Conservation (phyloP, 2,888 invertebrate species). For the Acronicta psi region DNA sequence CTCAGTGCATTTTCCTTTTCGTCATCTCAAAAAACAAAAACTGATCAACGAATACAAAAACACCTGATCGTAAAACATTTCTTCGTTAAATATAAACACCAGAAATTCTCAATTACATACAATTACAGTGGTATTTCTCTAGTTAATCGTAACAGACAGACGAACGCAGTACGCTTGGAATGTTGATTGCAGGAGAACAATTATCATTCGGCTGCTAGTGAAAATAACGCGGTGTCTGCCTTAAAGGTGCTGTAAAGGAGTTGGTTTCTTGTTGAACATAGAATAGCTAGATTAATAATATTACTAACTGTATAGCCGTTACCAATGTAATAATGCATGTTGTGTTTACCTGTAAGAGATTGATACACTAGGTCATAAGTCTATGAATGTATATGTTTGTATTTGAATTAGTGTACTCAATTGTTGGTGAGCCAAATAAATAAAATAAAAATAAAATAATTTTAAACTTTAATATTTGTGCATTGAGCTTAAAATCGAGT, state of each 20-base stretch:
- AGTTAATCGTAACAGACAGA: constrained; percentile 42
- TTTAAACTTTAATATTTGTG: too few relatives aligned
- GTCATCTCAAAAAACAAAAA: not conserved
- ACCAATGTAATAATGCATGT: too few relatives aligned
- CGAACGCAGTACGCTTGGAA: constrained; percentile 36
- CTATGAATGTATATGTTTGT: too few relatives aligned
- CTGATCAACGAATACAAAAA: constrained; percentile 12
- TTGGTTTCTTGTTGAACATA: not conserved
- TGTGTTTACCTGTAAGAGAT: too few relatives aligned
- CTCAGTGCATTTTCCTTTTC: not conserved
- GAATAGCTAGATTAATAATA: too few relatives aligned
- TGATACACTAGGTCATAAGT: too few relatives aligned
- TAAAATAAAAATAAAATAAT: not conserved
- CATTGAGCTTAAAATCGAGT: too few relatives aligned
- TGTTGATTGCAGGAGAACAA: constrained; percentile 46
- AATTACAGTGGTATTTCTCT: constrained; percentile 39
- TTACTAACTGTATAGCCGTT: too few relatives aligned
- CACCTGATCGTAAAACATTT: constrained; percentile 18
- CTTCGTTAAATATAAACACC: constrained; percentile 13
- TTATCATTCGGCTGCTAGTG: constrained; percentile 36
- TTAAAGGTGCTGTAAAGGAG: not conserved
- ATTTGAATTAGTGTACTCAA: too few relatives aligned
- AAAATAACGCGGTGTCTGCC: constrained; percentile 36
- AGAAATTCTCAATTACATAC: constrained; percentile 33
- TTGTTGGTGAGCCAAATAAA: too few relatives aligned